phyloP scores from a whole-genome alignment of 2,797 vertebrate genomes.

The Morus bassanus region DNA sequence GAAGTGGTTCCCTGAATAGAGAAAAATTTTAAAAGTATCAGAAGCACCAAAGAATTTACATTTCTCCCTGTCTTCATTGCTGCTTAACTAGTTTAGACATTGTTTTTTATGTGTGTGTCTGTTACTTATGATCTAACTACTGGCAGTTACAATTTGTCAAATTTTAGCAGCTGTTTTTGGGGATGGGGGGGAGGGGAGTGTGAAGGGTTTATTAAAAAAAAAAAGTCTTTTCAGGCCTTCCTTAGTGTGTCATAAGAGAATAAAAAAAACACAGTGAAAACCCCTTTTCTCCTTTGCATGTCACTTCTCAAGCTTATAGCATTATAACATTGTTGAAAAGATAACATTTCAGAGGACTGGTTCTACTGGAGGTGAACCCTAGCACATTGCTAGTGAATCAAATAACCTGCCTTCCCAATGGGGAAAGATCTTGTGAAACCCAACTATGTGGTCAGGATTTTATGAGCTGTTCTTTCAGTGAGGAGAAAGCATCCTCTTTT shows the following conservation, averaged over 20 bases:
- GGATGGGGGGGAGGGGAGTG: fast-evolving
- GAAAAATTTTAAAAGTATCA: background rate
- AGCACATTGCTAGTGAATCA: background rate
- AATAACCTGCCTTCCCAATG: background rate
- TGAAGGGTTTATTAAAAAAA: background rate
- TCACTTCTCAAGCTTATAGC: background rate
- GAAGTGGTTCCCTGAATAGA: background rate
- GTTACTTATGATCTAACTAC: background rate
- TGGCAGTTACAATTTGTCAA: background rate
- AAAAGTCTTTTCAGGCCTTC: background rate
- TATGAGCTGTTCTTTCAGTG: background rate
- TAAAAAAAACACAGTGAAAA: background rate
- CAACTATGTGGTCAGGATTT: background rate
- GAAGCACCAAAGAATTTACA: background rate
- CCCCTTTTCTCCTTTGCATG: background rate
- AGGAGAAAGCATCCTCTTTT: background rate
- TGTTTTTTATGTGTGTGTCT: background rate
- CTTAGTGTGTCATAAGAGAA: background rate
- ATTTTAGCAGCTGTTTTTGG: background rate
- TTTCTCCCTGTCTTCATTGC: background rate
- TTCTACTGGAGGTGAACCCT: background rate
- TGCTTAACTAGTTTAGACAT: background rate
- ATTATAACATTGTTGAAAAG: background rate
- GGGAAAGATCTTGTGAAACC: background rate
- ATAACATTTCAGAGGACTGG: background rate